Evolutionary conservation across 2,113 vertebrate genomes (phyloP).

Genomic region (Zapornia atra): DNA sequence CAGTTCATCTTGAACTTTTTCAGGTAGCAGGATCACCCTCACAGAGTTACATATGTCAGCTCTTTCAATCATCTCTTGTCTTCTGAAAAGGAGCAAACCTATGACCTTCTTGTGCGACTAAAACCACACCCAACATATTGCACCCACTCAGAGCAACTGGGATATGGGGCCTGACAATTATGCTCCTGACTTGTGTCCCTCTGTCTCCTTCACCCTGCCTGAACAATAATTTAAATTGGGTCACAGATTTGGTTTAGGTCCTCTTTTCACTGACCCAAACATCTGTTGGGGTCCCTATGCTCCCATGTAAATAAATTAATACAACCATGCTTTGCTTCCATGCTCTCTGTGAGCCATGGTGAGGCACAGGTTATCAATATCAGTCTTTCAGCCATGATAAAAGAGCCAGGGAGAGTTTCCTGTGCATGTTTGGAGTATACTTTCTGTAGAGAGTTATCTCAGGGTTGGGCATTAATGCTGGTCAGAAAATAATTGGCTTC

Average conservation of each 20-base stretch:
- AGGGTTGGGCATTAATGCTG: neutral
- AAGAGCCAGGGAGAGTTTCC: neutral
- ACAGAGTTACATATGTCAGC: neutral
- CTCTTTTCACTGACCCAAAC: neutral
- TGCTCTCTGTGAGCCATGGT: neutral
- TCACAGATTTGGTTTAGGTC: neutral
- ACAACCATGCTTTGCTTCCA: neutral
- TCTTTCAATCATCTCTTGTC: neutral
- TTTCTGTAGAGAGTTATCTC: neutral
- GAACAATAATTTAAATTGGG: neutral
- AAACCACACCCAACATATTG: neutral
- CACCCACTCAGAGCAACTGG: rapidly evolving
- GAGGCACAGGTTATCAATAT: neutral
- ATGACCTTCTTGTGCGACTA: neutral
- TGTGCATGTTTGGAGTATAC: neutral
- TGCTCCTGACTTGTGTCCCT: neutral
- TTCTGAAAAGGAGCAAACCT: neutral
- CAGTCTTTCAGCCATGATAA: neutral
- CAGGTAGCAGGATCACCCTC: neutral
- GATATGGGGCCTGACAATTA: neutral
- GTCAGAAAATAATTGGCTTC: neutral
- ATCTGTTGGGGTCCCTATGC: neutral
- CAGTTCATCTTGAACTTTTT: neutral
- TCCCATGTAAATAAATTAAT: neutral
- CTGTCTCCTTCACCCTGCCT: neutral